Conservation (phyloP, 2,113 vertebrate genomes). For the Pedionomus torquatus region DNA sequence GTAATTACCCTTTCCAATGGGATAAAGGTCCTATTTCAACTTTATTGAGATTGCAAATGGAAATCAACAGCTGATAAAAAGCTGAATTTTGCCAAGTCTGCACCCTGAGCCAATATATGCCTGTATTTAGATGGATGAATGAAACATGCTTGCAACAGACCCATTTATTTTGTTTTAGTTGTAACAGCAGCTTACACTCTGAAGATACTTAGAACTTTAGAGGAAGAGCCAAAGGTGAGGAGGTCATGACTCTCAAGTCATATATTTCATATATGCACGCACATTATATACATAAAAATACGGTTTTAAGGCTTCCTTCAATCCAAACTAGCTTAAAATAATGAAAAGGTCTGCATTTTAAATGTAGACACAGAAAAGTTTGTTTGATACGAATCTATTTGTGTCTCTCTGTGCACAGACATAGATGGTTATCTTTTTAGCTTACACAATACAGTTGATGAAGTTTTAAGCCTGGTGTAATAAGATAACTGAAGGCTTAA, state of each 20-base stretch:
- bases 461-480: background rate
- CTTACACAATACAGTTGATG: background rate
- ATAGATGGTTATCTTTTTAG: background rate
- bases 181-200: background rate
- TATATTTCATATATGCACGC: background rate
- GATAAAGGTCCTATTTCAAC: background rate
- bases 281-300: background rate
- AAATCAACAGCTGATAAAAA: background rate
- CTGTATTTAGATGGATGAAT: background rate
- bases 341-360: background rate
- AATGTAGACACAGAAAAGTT: background rate
- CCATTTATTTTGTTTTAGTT: background rate
- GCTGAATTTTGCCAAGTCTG: background rate
- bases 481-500: conserved; percentile 1
- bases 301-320: background rate
- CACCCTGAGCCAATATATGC: background rate
- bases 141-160: background rate
- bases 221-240: background rate
- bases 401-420: background rate
- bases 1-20: background rate
- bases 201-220: background rate
- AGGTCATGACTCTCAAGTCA: too few relatives aligned
- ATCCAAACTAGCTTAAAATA: background rate
- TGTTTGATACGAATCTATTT: background rate
- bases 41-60: background rate